These are phyloP conservation scores for Agonopterix subpropinquella DNA, from an alignment of 2,888 invertebrate species.

Conservation along the genomic window DNA sequence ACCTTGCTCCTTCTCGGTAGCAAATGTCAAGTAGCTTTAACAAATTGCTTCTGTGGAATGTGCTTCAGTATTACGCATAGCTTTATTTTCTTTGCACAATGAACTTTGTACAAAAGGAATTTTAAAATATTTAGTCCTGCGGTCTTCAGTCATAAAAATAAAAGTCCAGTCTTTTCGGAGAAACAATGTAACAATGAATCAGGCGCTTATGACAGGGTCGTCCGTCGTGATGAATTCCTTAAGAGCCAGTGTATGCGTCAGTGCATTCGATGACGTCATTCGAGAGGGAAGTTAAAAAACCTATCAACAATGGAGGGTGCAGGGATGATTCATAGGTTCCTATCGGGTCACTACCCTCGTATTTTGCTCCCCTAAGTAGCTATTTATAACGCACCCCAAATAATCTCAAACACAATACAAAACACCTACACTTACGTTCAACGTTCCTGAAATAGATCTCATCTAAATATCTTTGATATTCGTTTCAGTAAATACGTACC, in stretches of 20 bases:
- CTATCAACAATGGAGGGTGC: conserved; percentile 56
- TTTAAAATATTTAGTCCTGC: conserved; percentile 22
- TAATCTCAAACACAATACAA: no score
- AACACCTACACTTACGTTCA: no score
- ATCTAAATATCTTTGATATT: no score
- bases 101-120: conserved; percentile 18
- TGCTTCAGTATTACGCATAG: conserved; percentile 20
- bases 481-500: no score
- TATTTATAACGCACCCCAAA: conserved; percentile 53
- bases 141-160: conserved; percentile 33
- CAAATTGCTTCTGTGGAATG: conserved; percentile 9
- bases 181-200: conserved; percentile 50
- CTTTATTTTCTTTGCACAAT: conserved; percentile 10
- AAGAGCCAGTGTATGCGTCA: conserved; percentile 23
- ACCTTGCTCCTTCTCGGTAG: conserved; percentile 28
- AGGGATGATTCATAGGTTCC: conserved; percentile 69
- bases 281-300: conserved; percentile 47
- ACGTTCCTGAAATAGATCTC: no score
- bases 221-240: conserved; percentile 49
- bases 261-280: conserved; percentile 50
- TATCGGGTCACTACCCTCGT: conserved; percentile 54
- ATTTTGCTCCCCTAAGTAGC: conserved; percentile 34
- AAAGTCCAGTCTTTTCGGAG: conserved; percentile 23
- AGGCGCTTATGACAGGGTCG: conserved; percentile 39
- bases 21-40: conserved; percentile 25